Evolutionary conservation across 2,888 invertebrate species (phyloP), one percentile per base, ranked within the genome.

Genomic region (Strigamia crassipes): DNA sequence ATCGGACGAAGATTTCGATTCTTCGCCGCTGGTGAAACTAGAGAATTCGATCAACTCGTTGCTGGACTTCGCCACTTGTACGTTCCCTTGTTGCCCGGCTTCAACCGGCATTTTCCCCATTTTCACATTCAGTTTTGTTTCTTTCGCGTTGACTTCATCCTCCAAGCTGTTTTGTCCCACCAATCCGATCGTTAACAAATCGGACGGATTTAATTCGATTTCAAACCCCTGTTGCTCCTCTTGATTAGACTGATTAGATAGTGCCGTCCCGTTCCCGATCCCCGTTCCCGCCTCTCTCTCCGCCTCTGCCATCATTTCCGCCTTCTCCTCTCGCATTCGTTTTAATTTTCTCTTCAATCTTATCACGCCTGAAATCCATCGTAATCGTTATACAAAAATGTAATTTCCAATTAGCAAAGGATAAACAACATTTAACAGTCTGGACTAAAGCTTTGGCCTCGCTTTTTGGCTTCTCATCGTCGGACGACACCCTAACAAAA

Each of bases 1-100:
- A 73, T 73, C 73, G n/a, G 73, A 73, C 12, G 73, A 73, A 12
- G 73, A 73, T 73, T n/a, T 73, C 13, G 73, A 73, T 13, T 73
- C 73, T 27, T 73, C 73, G 2, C 15, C 73, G 31, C 73, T 73
- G 3, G 73, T 27, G n/a, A 73, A 73, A 27, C 31, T 73, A 1
- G 73, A 23, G n/a, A 31, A 27, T 15, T 31, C 27, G 0, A 73
- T 27, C 73, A 61, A 8, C 5, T 61, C 61, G 12, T 61, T 18
- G 4, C 21, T n/a, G 10, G 61, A 61, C 18, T 23, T 23, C 1
- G 3, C n/a, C 21, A 23, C 18, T 27, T 51, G n/a, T 13, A 15
- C 0, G 10, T 73, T 31, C 2, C 31, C 31, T n/a, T 27, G 2
- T 31, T 27, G 27, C 23, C 27, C 27, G 27, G 1, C 27, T 31